phyloP scores from a whole-genome alignment of 2,888 invertebrate species.

The Odontocerum albicorne region DNA sequence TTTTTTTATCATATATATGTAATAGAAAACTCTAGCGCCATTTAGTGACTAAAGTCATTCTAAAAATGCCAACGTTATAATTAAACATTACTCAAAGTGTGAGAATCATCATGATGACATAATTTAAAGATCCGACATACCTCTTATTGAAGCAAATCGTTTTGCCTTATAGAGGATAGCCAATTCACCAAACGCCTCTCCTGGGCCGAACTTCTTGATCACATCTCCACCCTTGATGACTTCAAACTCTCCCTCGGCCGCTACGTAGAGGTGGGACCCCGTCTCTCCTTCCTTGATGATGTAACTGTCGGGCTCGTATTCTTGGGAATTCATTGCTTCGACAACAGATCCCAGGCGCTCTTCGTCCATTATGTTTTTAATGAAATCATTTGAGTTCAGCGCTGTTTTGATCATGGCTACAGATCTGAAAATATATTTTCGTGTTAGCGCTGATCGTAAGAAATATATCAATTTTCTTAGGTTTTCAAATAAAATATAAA shows the following conservation, averaged over 20 bases:
- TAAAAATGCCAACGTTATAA: no score
- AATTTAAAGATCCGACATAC: constrained; percentile 47
- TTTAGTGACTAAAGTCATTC: no score
- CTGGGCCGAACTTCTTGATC: constrained; percentile 78
- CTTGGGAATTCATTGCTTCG: constrained; percentile 77
- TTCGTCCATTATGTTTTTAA: constrained; percentile 74
- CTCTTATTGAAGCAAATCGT: constrained; percentile 82
- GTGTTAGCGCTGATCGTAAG: neutral
- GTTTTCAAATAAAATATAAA: no score
- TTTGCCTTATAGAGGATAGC: constrained; percentile 94
- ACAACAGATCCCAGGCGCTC: constrained; percentile 74
- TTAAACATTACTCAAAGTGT: no score
- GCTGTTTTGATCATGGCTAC: constrained; percentile 68
- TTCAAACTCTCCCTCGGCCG: constrained; percentile 83
- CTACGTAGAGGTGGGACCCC: constrained; percentile 85
- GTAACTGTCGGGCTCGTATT: constrained; percentile 65
- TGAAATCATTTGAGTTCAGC: constrained; percentile 78
- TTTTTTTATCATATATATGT: no score
- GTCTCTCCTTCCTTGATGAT: constrained; percentile 81
- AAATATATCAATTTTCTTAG: neutral
- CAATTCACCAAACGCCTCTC: constrained; percentile 87
- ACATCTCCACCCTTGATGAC: constrained; percentile 78
- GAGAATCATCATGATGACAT: neutral
- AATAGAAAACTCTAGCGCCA: no score
- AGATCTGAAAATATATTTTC: constrained; percentile 50